These are phyloP conservation scores for Enteromius argenteus DNA, from an alignment of 2,797 vertebrate genomes.

Conservation along the genomic window DNA sequence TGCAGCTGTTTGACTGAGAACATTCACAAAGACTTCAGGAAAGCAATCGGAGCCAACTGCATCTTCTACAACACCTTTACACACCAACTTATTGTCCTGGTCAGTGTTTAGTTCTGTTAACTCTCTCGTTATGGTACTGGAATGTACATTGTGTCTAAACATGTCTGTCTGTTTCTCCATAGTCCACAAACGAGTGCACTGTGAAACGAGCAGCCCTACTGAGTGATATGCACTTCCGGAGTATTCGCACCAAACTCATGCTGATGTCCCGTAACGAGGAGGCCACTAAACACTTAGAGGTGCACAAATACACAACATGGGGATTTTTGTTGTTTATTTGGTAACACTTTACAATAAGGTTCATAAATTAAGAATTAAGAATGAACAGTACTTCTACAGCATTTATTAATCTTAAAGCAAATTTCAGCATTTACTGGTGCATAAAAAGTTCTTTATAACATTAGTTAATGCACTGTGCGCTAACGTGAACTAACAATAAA, in stretches of 20 bases:
- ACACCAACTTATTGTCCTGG: constrained; percentile 89
- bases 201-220: constrained; percentile 87
- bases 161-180: constrained; percentile 19
- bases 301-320: constrained; percentile 56
- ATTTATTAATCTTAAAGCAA: too few relatives aligned
- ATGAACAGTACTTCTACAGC: too few relatives aligned
- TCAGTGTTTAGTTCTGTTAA: constrained; percentile 67
- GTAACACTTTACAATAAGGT: too few relatives aligned
- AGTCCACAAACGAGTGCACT: constrained; percentile 90
- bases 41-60: constrained; percentile 91
- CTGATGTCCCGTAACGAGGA: constrained; percentile 93
- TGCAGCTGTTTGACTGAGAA: constrained; percentile 87
- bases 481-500: too few relatives aligned
- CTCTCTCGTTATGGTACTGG: neutral
- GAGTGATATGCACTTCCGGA: constrained; percentile 93
- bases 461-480: too few relatives aligned
- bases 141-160: neutral
- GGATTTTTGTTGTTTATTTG: neutral
- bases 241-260: constrained; percentile 91
- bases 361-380: too few relatives aligned
- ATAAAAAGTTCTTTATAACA: too few relatives aligned
- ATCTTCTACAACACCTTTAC: constrained; percentile 86
- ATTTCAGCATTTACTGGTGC: too few relatives aligned
- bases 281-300: constrained; percentile 92
- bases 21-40: constrained; percentile 94